Percentiles rank a stretch among this genome's conserved stretches.
Conservation (phyloP, 2,888 invertebrate species). For the Matsumyia berberina region DNA sequence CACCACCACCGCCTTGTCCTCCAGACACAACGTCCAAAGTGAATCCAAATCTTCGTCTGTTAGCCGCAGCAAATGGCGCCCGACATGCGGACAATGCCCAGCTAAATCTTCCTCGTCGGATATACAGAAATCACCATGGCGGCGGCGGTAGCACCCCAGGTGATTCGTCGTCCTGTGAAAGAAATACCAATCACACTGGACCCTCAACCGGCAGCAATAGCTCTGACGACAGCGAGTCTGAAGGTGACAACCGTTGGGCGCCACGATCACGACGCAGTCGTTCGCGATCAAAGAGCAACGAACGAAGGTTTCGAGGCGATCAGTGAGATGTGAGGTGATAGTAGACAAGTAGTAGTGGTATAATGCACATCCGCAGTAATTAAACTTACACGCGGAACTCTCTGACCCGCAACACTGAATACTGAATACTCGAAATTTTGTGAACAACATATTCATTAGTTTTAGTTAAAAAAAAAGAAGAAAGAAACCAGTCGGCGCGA, state of each 20-base stretch:
- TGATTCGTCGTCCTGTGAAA: constrained; percentile 66
- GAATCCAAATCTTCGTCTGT: constrained; percentile 71
- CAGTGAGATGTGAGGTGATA: constrained; percentile 74
- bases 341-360: constrained; percentile 59
- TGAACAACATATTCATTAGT: constrained; percentile 76
- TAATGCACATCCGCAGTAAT: constrained; percentile 50
- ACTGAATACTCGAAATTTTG: constrained; percentile 69
- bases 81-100: constrained; percentile 59
- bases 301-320: constrained; percentile 77
- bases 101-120: constrained; percentile 59
- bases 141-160: constrained; percentile 51
- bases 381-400: constrained; percentile 37
- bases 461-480: constrained; percentile 51
- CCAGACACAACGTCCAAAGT: constrained; percentile 76
- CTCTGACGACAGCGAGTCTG: constrained; percentile 79
- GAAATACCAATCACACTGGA: constrained; percentile 64
- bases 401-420: constrained; percentile 50
- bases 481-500: constrained; percentile 24
- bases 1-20: constrained; percentile 78
- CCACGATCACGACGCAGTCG: constrained; percentile 78
- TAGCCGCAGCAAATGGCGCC: constrained; percentile 69
- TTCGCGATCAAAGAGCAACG: constrained; percentile 79
- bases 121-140: constrained; percentile 65
- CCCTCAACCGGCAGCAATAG: constrained; percentile 73
- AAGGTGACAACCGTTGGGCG: constrained; percentile 78